These are phyloP conservation scores for Sisor rabdophorus DNA, from an alignment of 2,113 vertebrate genomes.

Conservation along the genomic window DNA sequence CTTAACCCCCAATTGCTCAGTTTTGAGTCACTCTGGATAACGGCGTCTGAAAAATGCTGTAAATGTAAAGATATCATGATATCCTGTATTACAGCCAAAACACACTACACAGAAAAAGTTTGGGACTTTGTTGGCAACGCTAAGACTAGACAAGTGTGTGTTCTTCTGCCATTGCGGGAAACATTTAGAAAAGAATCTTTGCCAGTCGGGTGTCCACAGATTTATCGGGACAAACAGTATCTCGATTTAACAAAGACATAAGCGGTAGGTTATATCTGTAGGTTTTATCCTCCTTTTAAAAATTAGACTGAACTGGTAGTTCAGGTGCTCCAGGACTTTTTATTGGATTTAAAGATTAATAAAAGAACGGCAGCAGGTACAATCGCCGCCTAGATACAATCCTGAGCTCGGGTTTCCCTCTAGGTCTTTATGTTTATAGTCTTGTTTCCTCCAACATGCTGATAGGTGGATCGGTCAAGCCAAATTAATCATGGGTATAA, in stretches of 20 bases:
- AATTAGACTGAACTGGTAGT: background rate
- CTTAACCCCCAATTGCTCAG: too few relatives aligned
- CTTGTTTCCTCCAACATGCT: background rate
- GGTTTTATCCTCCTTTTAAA: background rate
- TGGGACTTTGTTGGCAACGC: too few relatives aligned
- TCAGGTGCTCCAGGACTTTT: slow-evolving; percentile 12
- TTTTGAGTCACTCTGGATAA: too few relatives aligned
- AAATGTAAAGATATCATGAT: too few relatives aligned
- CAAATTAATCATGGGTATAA: background rate
- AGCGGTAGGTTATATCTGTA: background rate
- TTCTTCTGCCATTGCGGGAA: too few relatives aligned
- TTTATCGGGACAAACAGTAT: background rate
- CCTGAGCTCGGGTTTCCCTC: background rate
- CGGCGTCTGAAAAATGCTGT: too few relatives aligned
- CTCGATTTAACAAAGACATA: background rate
- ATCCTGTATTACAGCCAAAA: too few relatives aligned
- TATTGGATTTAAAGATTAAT: slow-evolving; percentile 21
- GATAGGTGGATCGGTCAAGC: background rate
- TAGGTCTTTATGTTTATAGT: background rate
- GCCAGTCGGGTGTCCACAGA: too few relatives aligned
- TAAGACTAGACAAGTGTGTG: too few relatives aligned
- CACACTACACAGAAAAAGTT: too few relatives aligned
- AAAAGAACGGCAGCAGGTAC: background rate
- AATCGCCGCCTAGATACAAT: background rate
- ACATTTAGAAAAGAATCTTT: too few relatives aligned